Percentiles rank a stretch among this genome's conserved stretches.
These are phyloP conservation scores for Turritopsis rubra DNA, from an alignment of 30 jellyfish, hydroid and myxozoan genomes.

Conservation along the genomic window DNA sequence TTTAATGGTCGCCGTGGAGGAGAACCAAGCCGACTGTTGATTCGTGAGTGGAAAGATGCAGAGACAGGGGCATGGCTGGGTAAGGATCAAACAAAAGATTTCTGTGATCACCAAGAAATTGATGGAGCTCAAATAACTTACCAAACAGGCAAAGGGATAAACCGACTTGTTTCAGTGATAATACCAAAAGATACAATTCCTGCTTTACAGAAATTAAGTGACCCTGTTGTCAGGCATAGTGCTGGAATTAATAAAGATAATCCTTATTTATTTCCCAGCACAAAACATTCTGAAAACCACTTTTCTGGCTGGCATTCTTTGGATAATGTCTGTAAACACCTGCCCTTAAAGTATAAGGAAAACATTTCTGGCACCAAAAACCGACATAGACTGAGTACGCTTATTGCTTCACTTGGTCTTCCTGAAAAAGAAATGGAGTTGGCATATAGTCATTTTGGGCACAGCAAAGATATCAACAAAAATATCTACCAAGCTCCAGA, in stretches of 20 bases:
- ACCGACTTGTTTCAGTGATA: conserved; percentile 7
- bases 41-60: conserved; percentile 34
- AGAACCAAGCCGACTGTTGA: conserved; percentile 12
- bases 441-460: conserved; percentile 25
- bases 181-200: conserved; percentile 5
- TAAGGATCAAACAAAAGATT: conserved; percentile 2
- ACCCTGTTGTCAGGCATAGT: conserved; percentile 5
- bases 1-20: conserved; percentile 19
- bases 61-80: conserved; percentile 33
- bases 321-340: neutral
- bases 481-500: conserved; percentile 22
- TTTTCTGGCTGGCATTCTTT: conserved; percentile 7
- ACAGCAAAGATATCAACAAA: neutral
- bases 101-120: conserved; percentile 2
- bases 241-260: conserved; percentile 1
- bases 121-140: conserved; percentile 9
- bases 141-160: conserved; percentile 13
- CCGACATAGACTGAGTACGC: conserved; percentile 16
- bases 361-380: neutral
- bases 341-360: neutral
- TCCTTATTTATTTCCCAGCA: conserved; percentile 11
- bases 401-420: neutral
- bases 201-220: neutral
- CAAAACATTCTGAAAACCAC: conserved; percentile 1
- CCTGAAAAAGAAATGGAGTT: conserved; percentile 26